These are phyloP conservation scores for Vanessa cardui DNA, from an alignment of 2,888 invertebrate genomes.

Conservation along the genomic window DNA sequence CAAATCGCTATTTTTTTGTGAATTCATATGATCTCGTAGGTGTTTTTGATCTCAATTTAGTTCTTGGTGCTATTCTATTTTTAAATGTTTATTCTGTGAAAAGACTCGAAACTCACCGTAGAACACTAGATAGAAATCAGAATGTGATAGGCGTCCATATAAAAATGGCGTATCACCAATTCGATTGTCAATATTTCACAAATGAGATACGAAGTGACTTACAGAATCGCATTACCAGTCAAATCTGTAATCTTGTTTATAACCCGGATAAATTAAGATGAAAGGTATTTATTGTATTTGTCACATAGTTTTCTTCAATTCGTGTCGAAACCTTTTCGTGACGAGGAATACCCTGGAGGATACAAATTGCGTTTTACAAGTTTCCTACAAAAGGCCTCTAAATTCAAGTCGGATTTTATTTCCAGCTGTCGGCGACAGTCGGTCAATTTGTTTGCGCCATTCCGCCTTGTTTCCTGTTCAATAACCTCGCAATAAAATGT, in stretches of 20 bases:
- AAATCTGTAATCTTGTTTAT: background rate
- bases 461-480: conserved; percentile 48
- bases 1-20: too few species aligned
- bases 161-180: too few species aligned
- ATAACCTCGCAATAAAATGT: conserved; percentile 44
- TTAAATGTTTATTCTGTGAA: too few species aligned
- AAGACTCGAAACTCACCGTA: too few species aligned
- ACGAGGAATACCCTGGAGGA: conserved; percentile 25
- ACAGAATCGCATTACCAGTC: too few species aligned
- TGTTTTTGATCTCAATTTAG: too few species aligned
- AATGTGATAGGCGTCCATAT: too few species aligned
- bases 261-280: background rate
- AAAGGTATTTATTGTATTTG: background rate
- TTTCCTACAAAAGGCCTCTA: conserved; percentile 36
- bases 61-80: too few species aligned
- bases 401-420: conserved; percentile 50
- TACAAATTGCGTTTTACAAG: conserved; percentile 37
- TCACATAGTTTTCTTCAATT: conserved; percentile 25
- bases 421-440: conserved; percentile 41
- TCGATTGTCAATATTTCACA: too few species aligned
- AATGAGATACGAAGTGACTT: too few species aligned
- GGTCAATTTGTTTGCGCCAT: conserved; percentile 52
- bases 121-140: too few species aligned
- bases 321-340: conserved; percentile 29
- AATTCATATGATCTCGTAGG: too few species aligned